Evolutionary conservation across 2,888 invertebrate species (phyloP).

Genomic region (Eristalinus aeneus): DNA sequence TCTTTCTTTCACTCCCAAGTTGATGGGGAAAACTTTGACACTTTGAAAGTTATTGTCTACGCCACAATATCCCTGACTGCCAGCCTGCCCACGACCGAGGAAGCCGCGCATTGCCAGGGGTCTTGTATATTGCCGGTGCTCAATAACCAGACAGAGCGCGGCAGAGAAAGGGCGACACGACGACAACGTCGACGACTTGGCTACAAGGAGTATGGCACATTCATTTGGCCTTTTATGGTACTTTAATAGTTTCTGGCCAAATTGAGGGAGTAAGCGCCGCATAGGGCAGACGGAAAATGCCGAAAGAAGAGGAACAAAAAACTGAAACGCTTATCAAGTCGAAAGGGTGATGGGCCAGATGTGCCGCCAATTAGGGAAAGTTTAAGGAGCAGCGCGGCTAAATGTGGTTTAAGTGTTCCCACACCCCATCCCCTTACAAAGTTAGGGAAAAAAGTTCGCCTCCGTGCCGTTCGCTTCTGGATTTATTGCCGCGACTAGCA

Average conservation of each 20-base stretch:
- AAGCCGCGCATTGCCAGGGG: not conserved
- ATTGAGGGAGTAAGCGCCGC: conserved; percentile 8
- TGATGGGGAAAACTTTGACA: conserved; percentile 59
- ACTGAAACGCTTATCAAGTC: conserved; percentile 56
- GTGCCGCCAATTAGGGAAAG: conserved; percentile 67
- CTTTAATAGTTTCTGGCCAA: conserved; percentile 66
- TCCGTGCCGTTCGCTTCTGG: conserved; percentile 27
- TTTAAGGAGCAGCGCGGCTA: conserved; percentile 45
- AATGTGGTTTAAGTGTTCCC: conserved; percentile 63
- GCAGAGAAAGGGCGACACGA: conserved; percentile 6
- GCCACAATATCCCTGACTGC: conserved; percentile 41
- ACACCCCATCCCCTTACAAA: not conserved
- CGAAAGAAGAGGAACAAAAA: conserved; percentile 2
- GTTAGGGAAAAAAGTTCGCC: conserved; percentile 28
- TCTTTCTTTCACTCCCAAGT: not conserved
- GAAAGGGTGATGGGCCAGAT: conserved; percentile 62
- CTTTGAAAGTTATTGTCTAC: conserved; percentile 67
- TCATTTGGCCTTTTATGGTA: conserved; percentile 66
- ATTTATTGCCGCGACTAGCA: conserved; percentile 57
- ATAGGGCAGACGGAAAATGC: not conserved
- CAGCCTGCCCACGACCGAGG: not conserved
- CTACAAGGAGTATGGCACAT: conserved; percentile 21
- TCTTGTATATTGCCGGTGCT: conserved; percentile 36
- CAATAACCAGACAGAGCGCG: conserved; percentile 26
- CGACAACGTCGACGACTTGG: not conserved